phyloP scores from a whole-genome alignment of 1,140 invertebrate genomes.

The Dufourea novaeangliae region DNA sequence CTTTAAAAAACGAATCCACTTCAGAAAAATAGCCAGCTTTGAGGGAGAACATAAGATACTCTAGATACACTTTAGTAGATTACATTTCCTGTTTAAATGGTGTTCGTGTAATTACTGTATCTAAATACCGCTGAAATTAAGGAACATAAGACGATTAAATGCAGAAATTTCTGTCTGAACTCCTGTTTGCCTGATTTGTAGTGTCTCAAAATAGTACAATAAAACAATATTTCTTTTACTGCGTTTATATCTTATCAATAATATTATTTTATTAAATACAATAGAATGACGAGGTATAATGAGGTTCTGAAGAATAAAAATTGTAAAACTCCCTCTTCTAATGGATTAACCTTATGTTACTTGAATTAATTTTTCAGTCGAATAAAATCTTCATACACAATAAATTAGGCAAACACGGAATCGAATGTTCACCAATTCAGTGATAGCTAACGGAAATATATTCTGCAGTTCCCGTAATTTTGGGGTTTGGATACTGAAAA shows the following conservation, averaged over 20 bases:
- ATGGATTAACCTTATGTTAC: no score
- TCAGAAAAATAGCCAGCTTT: background rate
- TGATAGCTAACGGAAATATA: background rate
- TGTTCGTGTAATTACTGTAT: constrained; percentile 1
- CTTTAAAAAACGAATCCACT: background rate
- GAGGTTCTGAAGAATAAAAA: background rate
- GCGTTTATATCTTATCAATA: background rate
- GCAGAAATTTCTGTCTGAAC: background rate
- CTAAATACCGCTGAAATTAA: background rate
- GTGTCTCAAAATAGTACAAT: background rate
- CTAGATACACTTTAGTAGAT: background rate
- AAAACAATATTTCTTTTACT: background rate
- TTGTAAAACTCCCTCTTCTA: no score
- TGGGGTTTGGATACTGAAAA: background rate
- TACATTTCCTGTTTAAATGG: background rate
- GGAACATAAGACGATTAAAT: background rate
- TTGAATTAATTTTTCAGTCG: no score
- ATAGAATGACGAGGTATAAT: background rate
- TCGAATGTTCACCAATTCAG: no score
- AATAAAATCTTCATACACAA: background rate
- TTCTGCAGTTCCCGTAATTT: background rate
- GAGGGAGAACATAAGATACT: no score
- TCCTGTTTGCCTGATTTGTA: background rate
- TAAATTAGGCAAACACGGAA: background rate
- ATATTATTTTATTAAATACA: background rate